Conservation (phyloP, 1,140 invertebrate genomes). For the Zelostemma sp. region DNA sequence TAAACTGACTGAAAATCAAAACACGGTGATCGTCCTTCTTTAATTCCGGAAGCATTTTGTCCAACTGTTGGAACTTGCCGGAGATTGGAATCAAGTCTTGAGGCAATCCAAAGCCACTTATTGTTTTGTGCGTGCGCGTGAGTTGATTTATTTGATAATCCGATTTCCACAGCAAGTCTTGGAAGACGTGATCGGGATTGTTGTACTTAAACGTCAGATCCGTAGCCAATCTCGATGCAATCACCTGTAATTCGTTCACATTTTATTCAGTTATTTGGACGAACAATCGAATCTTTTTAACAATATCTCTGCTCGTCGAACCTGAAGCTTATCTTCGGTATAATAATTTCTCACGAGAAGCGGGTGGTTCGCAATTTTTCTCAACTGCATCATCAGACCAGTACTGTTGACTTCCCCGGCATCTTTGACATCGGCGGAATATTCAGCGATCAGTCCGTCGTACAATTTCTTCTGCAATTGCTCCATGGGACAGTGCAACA, state of each 20-base stretch:
- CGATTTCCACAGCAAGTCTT: conserved; percentile 88
- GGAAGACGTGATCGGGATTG: conserved; percentile 84
- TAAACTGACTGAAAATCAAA: conserved; percentile 95
- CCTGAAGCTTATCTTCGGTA: conserved; percentile 76
- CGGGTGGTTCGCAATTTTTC: conserved; percentile 92
- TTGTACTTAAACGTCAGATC: conserved; percentile 83
- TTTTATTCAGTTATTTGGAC: not conserved
- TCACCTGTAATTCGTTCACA: conserved; percentile 65
- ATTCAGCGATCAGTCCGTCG: conserved; percentile 79
- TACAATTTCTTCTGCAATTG: conserved; percentile 82
- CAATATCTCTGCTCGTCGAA: conserved; percentile 18
- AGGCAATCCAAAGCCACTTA: conserved; percentile 73
- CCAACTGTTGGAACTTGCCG: conserved; percentile 88
- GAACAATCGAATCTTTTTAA: not conserved
- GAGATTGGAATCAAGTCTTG: conserved; percentile 80
- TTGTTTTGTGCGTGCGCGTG: conserved; percentile 74
- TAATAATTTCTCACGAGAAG: conserved; percentile 85
- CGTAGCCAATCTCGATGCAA: conserved; percentile 80
- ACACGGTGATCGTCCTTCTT: conserved; percentile 82
- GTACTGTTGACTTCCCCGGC: conserved; percentile 77
- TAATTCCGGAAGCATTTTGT: conserved; percentile 81
- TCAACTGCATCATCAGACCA: conserved; percentile 89
- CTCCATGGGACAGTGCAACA: conserved; percentile 77
- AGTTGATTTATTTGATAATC: conserved; percentile 93
- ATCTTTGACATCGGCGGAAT: no score